phyloP scores from a whole-genome alignment of 2,797 vertebrate genomes.

The Sarcoramphus papa region DNA sequence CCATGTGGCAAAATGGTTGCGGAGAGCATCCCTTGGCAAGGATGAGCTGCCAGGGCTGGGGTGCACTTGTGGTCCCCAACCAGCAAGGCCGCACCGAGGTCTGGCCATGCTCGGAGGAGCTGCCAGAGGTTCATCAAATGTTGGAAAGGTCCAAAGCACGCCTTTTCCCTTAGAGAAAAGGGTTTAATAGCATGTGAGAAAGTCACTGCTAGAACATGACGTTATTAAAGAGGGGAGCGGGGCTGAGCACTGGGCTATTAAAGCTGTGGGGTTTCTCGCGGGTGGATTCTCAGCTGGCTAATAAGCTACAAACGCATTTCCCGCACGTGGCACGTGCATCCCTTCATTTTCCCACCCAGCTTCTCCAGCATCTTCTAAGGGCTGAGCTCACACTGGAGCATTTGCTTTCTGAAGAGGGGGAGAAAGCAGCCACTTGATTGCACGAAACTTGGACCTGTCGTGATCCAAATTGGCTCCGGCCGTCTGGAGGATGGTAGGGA shows the following conservation, averaged over 20 bases:
- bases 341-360: background rate
- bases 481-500: background rate
- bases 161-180: background rate
- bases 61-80: background rate
- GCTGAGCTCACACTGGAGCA: background rate
- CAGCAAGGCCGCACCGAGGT: fast-evolving
- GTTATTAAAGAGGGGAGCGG: background rate
- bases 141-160: background rate
- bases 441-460: background rate
- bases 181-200: background rate
- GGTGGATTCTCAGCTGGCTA: background rate
- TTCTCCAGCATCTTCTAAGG: background rate
- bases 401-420: background rate
- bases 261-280: background rate
- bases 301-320: fast-evolving
- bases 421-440: background rate
- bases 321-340: fast-evolving
- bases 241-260: background rate
- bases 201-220: background rate
- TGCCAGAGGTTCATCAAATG: background rate
- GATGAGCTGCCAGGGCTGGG: background rate
- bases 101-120: fast-evolving
- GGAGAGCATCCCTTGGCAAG: background rate
- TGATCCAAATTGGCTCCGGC: background rate
- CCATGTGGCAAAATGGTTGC: background rate